These are phyloP conservation scores for Enteromius mattozi DNA, from an alignment of 2,797 vertebrate species.

Conservation along the genomic window DNA sequence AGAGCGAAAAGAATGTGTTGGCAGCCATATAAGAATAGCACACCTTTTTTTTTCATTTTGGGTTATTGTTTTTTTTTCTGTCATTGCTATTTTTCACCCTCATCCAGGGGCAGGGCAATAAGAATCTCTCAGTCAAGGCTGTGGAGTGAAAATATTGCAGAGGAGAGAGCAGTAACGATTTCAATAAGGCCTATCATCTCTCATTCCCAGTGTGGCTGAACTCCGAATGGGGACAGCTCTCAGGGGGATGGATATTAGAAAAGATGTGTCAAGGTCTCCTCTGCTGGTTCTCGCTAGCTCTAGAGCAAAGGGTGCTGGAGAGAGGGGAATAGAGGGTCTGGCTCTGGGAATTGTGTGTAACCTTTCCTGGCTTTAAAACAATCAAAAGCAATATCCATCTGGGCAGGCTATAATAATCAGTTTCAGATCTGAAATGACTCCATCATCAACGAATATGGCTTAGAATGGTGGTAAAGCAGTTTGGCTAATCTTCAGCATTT, in stretches of 20 bases:
- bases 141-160: conserved; percentile 33
- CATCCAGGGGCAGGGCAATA: conserved; percentile 46
- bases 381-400: conserved; percentile 40
- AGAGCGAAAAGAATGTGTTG: conserved; percentile 20
- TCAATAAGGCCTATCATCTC: conserved; percentile 57
- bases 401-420: conserved; percentile 31
- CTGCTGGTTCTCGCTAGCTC: conserved; percentile 28
- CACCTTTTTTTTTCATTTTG: conserved; percentile 43
- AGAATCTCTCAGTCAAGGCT: conserved; percentile 47
- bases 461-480: neutral
- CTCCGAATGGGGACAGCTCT: conserved; percentile 51
- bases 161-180: conserved; percentile 53
- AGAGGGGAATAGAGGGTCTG: conserved; percentile 17
- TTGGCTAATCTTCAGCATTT: conserved; percentile 20
- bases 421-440: conserved; percentile 32
- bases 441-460: conserved; percentile 5
- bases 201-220: conserved; percentile 57
- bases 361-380: conserved; percentile 43
- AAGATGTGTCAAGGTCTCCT: conserved; percentile 57
- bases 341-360: conserved; percentile 28
- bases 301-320: conserved; percentile 39
- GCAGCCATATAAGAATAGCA: conserved; percentile 34
- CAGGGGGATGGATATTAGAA: conserved; percentile 55
- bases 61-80: conserved; percentile 49
- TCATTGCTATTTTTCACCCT: conserved; percentile 52